Evolutionary conservation across 2,888 invertebrate genomes (phyloP), one percentile per base, ranked within the genome.

Genomic region (Isotomurus palustris): DNA sequence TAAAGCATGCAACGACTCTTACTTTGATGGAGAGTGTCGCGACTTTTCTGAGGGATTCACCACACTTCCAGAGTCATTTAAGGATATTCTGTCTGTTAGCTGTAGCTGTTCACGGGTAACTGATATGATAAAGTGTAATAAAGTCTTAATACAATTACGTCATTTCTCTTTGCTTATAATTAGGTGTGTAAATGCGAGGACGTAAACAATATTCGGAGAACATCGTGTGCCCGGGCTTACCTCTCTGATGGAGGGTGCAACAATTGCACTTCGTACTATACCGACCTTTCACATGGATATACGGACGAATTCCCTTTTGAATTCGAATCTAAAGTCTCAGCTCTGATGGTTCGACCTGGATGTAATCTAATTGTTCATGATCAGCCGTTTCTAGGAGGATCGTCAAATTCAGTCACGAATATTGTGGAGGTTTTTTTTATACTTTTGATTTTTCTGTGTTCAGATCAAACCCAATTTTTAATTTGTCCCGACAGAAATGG

Each of bases 161-260:
- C n/a, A n/a, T n/a, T n/a, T n/a, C n/a, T n/a, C 24, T n/a, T n/a
- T 19, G 10, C 21, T 50, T 12, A 10, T 27, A 32, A 12, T 22
- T 22, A 60, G 59, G 38, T 52, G 12, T 60, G 59, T 43, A 45
- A 51, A 22, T 60, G 59, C 21, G 27, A 45, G 3, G 52, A 60
- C 17, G 47, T 60, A 17, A 29, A 35, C 14, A n/a, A n/a, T n/a
- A 52, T 60, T 24, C 36, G 52, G 41, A 45, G 36, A 28, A 40
- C 47, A 3, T 17, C 25, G 1, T 60, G 59, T 28, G 59, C 51
- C 3, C 21, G 55, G 21, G 55, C 50, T 1, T 60, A 60, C 36
- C 21, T 60, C 1, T n/a, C n/a, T n/a, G 3, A 44, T 12, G 56
- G 56, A 19, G 62, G 58, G 1, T 62, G 62, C 19, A 38, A 44